A percentile compares a stretch with the other conserved stretches of the same genome.
These are phyloP conservation scores for Rhorus exstirpatorius DNA, from an alignment of 2,888 invertebrate genomes.

Conservation along the genomic window DNA sequence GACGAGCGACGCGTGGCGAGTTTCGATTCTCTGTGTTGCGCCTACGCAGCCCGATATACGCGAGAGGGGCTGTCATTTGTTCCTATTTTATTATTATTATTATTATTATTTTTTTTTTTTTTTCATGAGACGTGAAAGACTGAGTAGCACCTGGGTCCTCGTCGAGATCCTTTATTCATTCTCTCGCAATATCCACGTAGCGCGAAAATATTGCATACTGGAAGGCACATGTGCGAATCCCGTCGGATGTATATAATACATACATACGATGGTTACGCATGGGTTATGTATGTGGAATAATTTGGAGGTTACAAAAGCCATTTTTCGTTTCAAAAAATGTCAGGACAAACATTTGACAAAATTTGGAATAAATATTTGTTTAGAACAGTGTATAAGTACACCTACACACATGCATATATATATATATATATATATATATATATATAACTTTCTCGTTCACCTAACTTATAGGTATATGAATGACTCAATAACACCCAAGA, in stretches of 20 bases:
- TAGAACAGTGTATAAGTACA: too few species aligned
- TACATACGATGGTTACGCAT: not conserved
- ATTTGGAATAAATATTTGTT: too few species aligned
- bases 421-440: not conserved
- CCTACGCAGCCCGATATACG: constrained; percentile 29
- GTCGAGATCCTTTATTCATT: constrained; percentile 31
- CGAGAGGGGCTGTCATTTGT: constrained; percentile 1
- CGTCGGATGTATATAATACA: too few species aligned
- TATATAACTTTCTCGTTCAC: too few species aligned
- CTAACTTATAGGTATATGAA: too few species aligned
- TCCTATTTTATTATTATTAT: too few species aligned
- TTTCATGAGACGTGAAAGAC: constrained; percentile 1
- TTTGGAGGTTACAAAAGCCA: constrained; percentile 2
- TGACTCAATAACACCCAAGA: too few species aligned
- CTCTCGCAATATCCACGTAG: constrained; percentile 9
- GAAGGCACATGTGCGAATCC: not conserved
- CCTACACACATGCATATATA: constrained; percentile 6
- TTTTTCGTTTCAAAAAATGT: not conserved
- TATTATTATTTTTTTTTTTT: constrained; percentile 10
- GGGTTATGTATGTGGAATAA: not conserved
- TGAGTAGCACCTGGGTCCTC: constrained; percentile 29
- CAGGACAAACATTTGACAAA: not conserved
- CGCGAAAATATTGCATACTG: constrained; percentile 12
- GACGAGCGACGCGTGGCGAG: constrained; percentile 42
- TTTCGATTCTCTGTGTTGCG: not conserved